phyloP scores from a whole-genome alignment of 2,113 vertebrate genomes.

The Nannobrachium achirus region DNA sequence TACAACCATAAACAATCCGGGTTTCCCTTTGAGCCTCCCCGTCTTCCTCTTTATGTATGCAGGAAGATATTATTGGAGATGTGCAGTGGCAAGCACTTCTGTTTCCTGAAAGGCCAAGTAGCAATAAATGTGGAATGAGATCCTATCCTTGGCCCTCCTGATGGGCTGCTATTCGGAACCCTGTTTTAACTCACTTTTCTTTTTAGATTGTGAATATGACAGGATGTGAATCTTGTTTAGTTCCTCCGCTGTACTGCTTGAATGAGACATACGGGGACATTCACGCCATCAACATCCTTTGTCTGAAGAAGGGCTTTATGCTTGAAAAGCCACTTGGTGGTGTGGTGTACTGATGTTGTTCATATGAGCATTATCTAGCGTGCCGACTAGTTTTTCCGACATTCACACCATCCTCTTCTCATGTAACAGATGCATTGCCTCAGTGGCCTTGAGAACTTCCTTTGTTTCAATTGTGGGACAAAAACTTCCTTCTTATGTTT shows the following conservation, averaged over 20 bases:
- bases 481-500: background rate
- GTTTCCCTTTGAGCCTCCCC: conserved; percentile 49
- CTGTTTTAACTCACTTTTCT: conserved; percentile 11
- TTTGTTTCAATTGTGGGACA: background rate
- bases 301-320: too few relatives aligned
- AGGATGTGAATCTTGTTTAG: conserved; percentile 35
- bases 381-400: too few relatives aligned
- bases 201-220: conserved; percentile 28
- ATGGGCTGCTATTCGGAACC: conserved; percentile 21
- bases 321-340: too few relatives aligned
- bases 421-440: background rate
- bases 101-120: conserved; percentile 67
- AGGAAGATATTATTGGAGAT: conserved; percentile 71
- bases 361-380: too few relatives aligned
- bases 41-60: conserved; percentile 68
- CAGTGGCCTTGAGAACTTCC: conserved; percentile 6
- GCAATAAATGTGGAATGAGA: conserved; percentile 60
- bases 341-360: too few relatives aligned
- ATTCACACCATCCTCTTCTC: background rate
- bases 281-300: background rate
- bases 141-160: conserved; percentile 45
- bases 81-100: conserved; percentile 71
- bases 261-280: background rate
- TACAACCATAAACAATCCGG: conserved; percentile 78
- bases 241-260: background rate